Percentiles rank a stretch among this genome's conserved stretches.
Conservation (phyloP, 1,140 invertebrate genomes). For the Phenacoccus solenopsis region DNA sequence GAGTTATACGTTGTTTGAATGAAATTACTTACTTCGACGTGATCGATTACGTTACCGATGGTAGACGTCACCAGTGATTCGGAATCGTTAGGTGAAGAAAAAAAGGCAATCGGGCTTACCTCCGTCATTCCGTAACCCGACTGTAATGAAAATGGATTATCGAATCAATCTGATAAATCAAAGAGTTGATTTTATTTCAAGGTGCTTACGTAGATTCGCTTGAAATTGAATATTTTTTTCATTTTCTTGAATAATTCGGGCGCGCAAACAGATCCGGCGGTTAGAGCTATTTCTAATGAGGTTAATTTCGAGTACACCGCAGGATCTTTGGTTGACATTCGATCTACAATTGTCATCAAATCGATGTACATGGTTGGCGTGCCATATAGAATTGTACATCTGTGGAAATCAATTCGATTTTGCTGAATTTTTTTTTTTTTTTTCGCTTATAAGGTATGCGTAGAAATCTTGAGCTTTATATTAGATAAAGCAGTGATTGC, state of each 20-base stretch:
- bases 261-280: slow-evolving; percentile 62
- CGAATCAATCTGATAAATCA: not conserved
- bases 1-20: too few species aligned
- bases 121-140: slow-evolving; percentile 82
- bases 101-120: slow-evolving; percentile 59
- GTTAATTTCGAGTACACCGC: not conserved
- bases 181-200: slow-evolving; percentile 9
- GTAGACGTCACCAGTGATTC: slow-evolving; percentile 51
- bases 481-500: too few species aligned
- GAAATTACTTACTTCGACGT: slow-evolving; percentile 48
- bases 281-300: slow-evolving; percentile 42
- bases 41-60: slow-evolving; percentile 63
- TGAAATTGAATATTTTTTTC: slow-evolving; percentile 32
- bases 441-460: too few species aligned
- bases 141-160: slow-evolving; percentile 37
- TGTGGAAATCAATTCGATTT: too few species aligned
- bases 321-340: slow-evolving; percentile 10
- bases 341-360: slow-evolving; percentile 33
- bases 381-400: slow-evolving; percentile 68
- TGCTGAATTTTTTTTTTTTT: too few species aligned
- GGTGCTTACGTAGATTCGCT: slow-evolving; percentile 25
- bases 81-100: slow-evolving; percentile 46
- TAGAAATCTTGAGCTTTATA: too few species aligned
- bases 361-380: slow-evolving; percentile 97
- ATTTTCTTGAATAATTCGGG: slow-evolving; percentile 55